These are phyloP conservation scores for Microtus ochrogaster DNA, from an alignment of 2,113 vertebrate genomes.

Conservation along the genomic window DNA sequence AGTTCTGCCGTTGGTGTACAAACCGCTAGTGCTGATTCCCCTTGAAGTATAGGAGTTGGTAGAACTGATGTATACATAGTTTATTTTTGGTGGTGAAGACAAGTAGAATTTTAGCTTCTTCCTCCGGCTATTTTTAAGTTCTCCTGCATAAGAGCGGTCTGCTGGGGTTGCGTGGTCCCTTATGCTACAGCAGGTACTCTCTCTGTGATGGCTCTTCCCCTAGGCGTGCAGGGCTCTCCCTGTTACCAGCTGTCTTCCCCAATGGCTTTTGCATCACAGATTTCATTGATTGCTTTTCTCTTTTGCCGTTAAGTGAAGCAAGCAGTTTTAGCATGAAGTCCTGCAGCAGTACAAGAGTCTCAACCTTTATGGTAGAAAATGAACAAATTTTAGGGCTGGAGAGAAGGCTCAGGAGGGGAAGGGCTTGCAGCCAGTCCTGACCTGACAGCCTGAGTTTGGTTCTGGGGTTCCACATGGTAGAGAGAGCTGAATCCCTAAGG, in stretches of 20 bases:
- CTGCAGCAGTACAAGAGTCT: neutral
- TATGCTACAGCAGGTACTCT: neutral
- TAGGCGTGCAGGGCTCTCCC: neutral
- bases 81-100: slow-evolving; percentile 23
- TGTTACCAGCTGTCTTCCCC: neutral
- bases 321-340: neutral
- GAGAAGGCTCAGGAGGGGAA: neutral
- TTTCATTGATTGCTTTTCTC: slow-evolving; percentile 46
- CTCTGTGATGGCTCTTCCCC: slow-evolving; percentile 7
- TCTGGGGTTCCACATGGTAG: too few relatives aligned
- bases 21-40: neutral
- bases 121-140: neutral
- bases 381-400: neutral
- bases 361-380: neutral
- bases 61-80: slow-evolving; percentile 12
- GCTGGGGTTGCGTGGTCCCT: neutral
- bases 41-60: neutral
- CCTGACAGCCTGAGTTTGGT: neutral
- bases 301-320: slow-evolving; percentile 30
- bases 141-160: neutral
- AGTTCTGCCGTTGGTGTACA: slow-evolving; percentile 6
- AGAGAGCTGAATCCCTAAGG: neutral
- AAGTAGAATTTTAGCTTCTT: neutral
- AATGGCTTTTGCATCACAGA: neutral
- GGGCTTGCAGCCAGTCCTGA: neutral